These are phyloP conservation scores for Neodiprion lecontei DNA, from an alignment of 1,140 invertebrate species.

Conservation along the genomic window DNA sequence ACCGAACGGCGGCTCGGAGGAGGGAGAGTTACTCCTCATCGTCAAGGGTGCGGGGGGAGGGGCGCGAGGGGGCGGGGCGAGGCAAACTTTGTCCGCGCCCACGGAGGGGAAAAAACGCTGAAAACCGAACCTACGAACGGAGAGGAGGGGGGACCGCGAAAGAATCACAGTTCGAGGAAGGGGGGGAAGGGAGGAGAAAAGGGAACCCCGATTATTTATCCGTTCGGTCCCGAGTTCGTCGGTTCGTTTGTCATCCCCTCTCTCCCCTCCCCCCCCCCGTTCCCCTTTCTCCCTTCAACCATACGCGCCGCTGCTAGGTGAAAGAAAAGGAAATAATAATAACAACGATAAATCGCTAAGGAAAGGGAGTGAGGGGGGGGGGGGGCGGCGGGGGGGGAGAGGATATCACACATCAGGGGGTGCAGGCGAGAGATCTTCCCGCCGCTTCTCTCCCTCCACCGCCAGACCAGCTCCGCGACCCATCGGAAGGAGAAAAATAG, in stretches of 20 bases:
- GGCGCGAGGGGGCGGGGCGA: constrained; percentile 50
- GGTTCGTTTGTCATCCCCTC: constrained; percentile 41
- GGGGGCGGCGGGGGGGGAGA: no score
- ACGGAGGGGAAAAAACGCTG: constrained; percentile 49
- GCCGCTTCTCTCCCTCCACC: background rate
- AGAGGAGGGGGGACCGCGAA: constrained; percentile 48
- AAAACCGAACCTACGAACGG: constrained; percentile 30
- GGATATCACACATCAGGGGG: background rate
- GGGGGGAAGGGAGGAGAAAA: no score
- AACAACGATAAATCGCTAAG: background rate
- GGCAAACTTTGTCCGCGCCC: constrained; percentile 59
- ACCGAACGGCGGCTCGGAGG: background rate
- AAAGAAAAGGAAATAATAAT: no score
- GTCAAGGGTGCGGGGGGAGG: constrained; percentile 40
- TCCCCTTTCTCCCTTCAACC: no score
- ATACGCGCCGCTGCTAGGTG: no score
- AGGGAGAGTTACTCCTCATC: constrained; percentile 20
- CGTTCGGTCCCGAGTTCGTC: constrained; percentile 21
- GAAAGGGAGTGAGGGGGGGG: background rate
- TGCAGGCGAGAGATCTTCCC: constrained; percentile 1
- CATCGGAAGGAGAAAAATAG: background rate
- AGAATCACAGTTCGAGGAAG: constrained; percentile 44
- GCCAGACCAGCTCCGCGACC: no score
- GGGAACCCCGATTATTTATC: constrained; percentile 21
- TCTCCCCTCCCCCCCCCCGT: constrained; percentile 22